A percentile compares a stretch with the other conserved stretches of the same genome.
Evolutionary conservation across 2,888 invertebrate species (phyloP).

Genomic region (Drosophila sordidapex): DNA sequence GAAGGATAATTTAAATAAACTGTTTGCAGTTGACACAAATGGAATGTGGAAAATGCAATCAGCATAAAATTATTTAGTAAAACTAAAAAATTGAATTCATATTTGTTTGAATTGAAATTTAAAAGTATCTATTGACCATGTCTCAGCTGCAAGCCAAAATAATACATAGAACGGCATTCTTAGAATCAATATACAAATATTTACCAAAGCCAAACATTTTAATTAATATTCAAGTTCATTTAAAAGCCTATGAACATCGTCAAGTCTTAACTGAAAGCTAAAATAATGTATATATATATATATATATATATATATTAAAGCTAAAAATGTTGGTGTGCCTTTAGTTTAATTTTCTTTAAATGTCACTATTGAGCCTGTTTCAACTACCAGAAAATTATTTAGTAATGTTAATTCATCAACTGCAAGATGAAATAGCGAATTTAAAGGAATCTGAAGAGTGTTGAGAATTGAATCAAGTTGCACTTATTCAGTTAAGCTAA

Average conservation of each 20-base stretch:
- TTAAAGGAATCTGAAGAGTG: background rate
- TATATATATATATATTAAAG: background rate
- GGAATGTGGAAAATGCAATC: background rate
- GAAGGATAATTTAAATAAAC: constrained; percentile 17
- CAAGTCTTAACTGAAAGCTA: background rate
- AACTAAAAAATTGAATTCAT: background rate
- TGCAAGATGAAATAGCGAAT: background rate
- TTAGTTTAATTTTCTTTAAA: background rate
- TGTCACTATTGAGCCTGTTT: background rate
- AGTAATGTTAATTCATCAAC: background rate
- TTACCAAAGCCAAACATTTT: background rate
- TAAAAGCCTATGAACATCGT: no score
- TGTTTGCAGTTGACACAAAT: constrained; percentile 6
- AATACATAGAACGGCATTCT: background rate
- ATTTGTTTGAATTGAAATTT: background rate
- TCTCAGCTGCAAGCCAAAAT: background rate
- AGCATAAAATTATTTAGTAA: background rate
- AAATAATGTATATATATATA: background rate
- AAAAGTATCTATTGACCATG: background rate
- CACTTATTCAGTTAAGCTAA: background rate
- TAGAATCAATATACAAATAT: background rate
- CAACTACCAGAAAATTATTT: background rate
- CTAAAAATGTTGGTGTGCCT: background rate
- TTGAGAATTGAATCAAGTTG: background rate
- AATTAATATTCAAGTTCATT: background rate